Base-by-base conservation (phyloP, 64 coral and sea anemone species). In the Astreopora myriophthalma region DNA sequence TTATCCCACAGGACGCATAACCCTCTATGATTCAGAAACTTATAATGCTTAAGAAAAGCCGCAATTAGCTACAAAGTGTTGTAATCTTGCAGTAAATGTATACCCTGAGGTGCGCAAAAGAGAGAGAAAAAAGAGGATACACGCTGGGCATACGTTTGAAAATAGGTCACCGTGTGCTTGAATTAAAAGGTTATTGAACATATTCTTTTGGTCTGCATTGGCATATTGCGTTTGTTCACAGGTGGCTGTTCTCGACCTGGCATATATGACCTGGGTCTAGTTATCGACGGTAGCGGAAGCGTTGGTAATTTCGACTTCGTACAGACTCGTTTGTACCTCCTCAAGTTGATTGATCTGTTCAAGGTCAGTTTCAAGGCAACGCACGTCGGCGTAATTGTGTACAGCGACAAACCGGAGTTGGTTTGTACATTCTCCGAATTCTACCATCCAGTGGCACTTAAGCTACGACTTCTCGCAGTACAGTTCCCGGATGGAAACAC, bases 351-450 rank as follows among this genome's bases (percentile, higher is more conserved):
- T 19, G 16, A 28, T 22, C 11, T 68, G 26, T 34, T 79, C 26
- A 13, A 39, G 2, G 84, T 68, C 34, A 31, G 69, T 3, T 24
- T 24, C 17, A 1, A 77, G 0, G 34, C 19, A 63, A 78, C 84
- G 28, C 64, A 38, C 32, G 44, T 86, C 76, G 91, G 82, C 44
- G 33, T 78, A 8, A 93, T 93, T 66, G 17, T 87, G 8, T 93
- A 93, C 83, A 87, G 66, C 19, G 30, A 42, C 57, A 22, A 69
- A 20, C 70, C 91, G 6, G 4, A 77, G 8, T 39, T 89, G 25
- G 22, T 25, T 1, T 87, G 17, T 13, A 30, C 38, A 26, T 87
- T 75, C 16, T 38, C 83, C 27, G 34, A 39, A 26, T 79, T 28
- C 25, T 25, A 77, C 71, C 1, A 19, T 29, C 22, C 87, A 23